These are phyloP conservation scores for Hyaena hyaena DNA, from an alignment of 2,113 vertebrate genomes.

Conservation along the genomic window DNA sequence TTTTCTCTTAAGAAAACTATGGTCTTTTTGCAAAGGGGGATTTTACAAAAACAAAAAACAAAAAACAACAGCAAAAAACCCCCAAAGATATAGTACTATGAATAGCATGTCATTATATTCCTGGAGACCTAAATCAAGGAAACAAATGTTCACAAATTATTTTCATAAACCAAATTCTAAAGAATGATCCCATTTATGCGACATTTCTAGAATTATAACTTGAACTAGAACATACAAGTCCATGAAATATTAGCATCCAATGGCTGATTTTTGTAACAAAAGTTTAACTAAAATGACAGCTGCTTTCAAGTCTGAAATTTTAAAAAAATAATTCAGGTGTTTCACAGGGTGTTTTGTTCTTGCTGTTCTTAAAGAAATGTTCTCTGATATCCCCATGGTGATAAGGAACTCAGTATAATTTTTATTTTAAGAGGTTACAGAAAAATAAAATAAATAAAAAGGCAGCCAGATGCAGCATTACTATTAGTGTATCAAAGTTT, in stretches of 20 bases:
- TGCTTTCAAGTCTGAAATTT: constrained; percentile 24
- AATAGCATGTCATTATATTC: neutral
- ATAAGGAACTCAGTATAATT: neutral
- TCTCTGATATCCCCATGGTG: neutral
- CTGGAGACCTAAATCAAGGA: constrained; percentile 23
- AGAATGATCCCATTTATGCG: neutral
- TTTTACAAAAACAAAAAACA: neutral
- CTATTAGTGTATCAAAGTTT: neutral
- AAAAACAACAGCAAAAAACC: too few species aligned
- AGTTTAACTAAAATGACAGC: neutral
- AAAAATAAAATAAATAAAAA: neutral
- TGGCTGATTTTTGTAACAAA: neutral
- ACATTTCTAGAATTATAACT: constrained; percentile 32
- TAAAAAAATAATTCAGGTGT: neutral
- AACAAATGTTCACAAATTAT: neutral
- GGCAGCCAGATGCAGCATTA: neutral
- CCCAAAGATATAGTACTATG: neutral
- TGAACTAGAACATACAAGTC: neutral
- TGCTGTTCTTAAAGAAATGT: constrained; percentile 27
- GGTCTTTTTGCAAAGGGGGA: neutral
- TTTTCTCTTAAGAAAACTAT: neutral
- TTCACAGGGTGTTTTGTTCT: neutral
- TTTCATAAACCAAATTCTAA: constrained; percentile 25
- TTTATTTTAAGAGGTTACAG: neutral
- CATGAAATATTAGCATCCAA: neutral